Conservation (phyloP, 2,113 vertebrate genomes). For the Hylia prasina region DNA sequence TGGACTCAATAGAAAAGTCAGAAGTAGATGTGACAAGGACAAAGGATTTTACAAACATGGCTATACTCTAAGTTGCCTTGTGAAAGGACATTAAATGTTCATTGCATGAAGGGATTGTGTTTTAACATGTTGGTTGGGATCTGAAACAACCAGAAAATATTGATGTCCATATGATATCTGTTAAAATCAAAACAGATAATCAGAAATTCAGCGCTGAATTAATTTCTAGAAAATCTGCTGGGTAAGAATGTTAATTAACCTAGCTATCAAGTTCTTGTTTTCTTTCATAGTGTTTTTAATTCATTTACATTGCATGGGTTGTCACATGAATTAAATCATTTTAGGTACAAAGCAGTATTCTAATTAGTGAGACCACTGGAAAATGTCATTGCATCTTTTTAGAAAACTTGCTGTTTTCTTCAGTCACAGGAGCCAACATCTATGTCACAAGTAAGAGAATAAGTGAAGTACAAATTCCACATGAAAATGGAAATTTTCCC, state of each 20-base stretch:
- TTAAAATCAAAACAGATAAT: slow-evolving; percentile 51
- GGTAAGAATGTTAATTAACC: not conserved
- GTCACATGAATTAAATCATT: not conserved
- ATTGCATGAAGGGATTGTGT: not conserved
- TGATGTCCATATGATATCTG: not conserved
- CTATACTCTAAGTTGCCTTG: not conserved
- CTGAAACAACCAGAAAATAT: slow-evolving; percentile 28
- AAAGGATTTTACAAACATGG: slow-evolving; percentile 42
- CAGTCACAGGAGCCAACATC: not conserved
- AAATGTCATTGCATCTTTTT: not conserved
- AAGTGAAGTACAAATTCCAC: not conserved
- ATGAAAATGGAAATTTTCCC: not conserved
- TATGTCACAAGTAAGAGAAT: not conserved
- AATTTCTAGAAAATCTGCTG: not conserved
- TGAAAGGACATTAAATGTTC: slow-evolving; percentile 32
- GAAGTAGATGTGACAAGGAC: slow-evolving; percentile 31
- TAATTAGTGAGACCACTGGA: not conserved
- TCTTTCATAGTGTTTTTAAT: not conserved
- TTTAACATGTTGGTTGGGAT: not conserved
- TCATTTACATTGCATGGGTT: not conserved
- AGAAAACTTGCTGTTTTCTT: not conserved
- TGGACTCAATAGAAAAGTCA: slow-evolving; percentile 21
- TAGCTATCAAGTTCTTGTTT: not conserved
- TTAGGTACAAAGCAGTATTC: not conserved
- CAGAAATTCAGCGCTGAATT: slow-evolving; percentile 9